phyloP scores from a whole-genome alignment of 2,888 invertebrate genomes.

The Cephonodes hylas region DNA sequence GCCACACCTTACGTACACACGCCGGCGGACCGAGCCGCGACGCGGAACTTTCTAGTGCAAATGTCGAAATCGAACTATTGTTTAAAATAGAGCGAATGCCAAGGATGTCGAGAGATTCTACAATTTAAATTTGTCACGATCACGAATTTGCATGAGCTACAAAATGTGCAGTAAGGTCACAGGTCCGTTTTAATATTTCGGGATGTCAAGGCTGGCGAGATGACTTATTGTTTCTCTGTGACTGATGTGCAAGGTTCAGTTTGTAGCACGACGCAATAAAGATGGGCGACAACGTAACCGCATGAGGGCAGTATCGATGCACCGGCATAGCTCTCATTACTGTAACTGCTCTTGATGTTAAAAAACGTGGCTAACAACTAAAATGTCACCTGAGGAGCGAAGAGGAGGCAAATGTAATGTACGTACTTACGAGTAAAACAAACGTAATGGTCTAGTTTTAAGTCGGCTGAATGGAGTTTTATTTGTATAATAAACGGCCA shows the following conservation, averaged over 20 bases:
- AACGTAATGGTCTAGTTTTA: neutral
- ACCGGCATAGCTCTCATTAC: slow-evolving; percentile 41
- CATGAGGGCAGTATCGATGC: slow-evolving; percentile 64
- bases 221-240: slow-evolving; percentile 25
- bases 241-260: slow-evolving; percentile 22
- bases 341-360: slow-evolving; percentile 33
- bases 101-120: slow-evolving; percentile 65
- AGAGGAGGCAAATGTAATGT: neutral
- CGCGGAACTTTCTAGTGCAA: slow-evolving; percentile 23
- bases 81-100: slow-evolving; percentile 66
- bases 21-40: slow-evolving; percentile 18
- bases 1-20: slow-evolving; percentile 45
- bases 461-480: neutral
- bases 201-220: slow-evolving; percentile 42
- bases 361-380: slow-evolving; percentile 9
- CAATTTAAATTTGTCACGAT: slow-evolving; percentile 71
- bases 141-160: slow-evolving; percentile 51
- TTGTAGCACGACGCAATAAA: slow-evolving; percentile 6
- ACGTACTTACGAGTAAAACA: neutral
- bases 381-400: neutral
- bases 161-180: slow-evolving; percentile 51
- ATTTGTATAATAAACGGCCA: neutral
- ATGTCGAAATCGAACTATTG: slow-evolving; percentile 50
- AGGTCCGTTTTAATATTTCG: slow-evolving; percentile 38
- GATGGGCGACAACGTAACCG: slow-evolving; percentile 25